These are phyloP conservation scores for Dicycla oo DNA, from an alignment of 2,888 invertebrate species.

Conservation along the genomic window DNA sequence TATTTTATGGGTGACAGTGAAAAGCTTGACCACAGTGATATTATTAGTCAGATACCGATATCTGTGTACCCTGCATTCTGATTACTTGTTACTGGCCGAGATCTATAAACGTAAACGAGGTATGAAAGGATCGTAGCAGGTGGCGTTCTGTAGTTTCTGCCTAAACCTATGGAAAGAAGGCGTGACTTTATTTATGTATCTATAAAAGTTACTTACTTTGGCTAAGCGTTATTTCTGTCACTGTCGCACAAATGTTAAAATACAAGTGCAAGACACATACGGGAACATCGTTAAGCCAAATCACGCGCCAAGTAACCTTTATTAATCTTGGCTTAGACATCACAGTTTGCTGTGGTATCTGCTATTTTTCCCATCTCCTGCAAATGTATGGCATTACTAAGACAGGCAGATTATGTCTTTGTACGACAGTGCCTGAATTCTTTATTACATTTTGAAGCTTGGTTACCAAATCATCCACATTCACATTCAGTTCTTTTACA, in stretches of 20 bases:
- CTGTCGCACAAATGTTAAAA: not conserved
- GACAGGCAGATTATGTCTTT: not conserved
- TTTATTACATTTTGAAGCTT: conserved; percentile 6
- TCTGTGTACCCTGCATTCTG: not conserved
- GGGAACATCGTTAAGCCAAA: no score
- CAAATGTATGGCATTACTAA: not conserved
- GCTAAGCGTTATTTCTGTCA: not conserved
- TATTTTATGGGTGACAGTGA: conserved; percentile 15
- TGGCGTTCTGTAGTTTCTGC: not conserved
- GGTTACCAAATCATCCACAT: conserved; percentile 2
- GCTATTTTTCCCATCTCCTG: not conserved
- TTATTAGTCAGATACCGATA: not conserved
- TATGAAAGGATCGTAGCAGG: not conserved
- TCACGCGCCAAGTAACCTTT: not conserved
- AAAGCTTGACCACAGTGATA: not conserved
- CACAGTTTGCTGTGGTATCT: not conserved
- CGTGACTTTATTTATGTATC: not conserved
- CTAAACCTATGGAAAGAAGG: not conserved
- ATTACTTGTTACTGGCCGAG: not conserved
- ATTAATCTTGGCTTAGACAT: not conserved
- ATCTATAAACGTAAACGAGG: not conserved
- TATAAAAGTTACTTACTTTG: no score
- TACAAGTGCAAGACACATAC: not conserved
- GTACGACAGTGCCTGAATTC: not conserved
- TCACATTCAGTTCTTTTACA: not conserved